Base-by-base conservation (phyloP, 2,888 invertebrate genomes). In the Hydroisotoma schaefferi region DNA sequence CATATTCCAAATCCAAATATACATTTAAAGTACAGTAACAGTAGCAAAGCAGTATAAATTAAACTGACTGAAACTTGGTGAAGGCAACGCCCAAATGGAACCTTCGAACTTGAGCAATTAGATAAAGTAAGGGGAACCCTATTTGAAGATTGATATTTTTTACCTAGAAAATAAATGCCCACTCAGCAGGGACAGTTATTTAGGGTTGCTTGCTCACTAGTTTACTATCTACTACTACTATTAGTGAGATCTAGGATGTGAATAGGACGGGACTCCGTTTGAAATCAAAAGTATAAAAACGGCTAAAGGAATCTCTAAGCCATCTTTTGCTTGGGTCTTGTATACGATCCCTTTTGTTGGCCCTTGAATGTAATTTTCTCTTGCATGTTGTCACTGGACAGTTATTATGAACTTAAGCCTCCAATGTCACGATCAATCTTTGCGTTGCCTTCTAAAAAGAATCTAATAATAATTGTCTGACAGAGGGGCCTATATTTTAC, bases 381-480 rank as follows among this genome's bases (percentile, higher is more conserved):
- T 15, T 4, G 5, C 8, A 40, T 5, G 40, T 20, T 40, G 40
- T 40, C 40, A 20, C 8, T 15, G 20, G 40, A 40, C 40, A 40
- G 40, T 40, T 40, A 40, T 40, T 40, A 40, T 5, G 40, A 40
- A 20, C 15, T 15, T 4, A 40, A 40, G 8, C 40, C 40, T 33
- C 33, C 33, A 33, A 15, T 40, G 40, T 40, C 40, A 40, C n/a
- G 40, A 40, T 40, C 40, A 40, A 40, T 40, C 40, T 40, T 40
- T 40, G 40, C 20, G 5, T 40, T 40, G 40, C 40, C 40, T 20
- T 40, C 40, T 40, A 15, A 4, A 15, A 40, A 40, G 20, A 8
- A 10, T 40, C 40, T 15, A 40, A 20, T 40, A 40, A 40, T 40
- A 40, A 40, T 40, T 40, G 40, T 40, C 40, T 40, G 40, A 5